Evolutionary conservation across 2,888 invertebrate species (phyloP).

Genomic region (Apamea epomidion): DNA sequence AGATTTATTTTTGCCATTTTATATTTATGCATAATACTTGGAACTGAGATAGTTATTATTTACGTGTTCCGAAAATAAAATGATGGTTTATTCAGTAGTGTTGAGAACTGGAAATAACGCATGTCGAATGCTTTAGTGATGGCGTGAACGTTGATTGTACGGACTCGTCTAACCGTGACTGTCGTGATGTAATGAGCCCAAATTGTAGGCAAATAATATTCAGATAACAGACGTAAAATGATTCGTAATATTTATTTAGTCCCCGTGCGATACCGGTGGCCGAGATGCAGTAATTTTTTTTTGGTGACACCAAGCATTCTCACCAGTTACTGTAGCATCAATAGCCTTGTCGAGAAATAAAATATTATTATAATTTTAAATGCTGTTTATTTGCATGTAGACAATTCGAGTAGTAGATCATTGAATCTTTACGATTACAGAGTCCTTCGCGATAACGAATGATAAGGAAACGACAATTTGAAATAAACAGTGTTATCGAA

Average conservation of each 20-base stretch:
- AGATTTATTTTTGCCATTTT: conserved; percentile 31
- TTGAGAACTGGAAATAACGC: conserved; percentile 44
- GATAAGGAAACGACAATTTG: conserved; percentile 75
- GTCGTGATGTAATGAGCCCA: conserved; percentile 15
- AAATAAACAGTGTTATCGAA: conserved; percentile 76
- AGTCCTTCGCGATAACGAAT: conserved; percentile 77
- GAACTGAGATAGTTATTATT: conserved; percentile 21
- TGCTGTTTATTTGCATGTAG: conserved; percentile 75
- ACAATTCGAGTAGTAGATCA: conserved; percentile 74
- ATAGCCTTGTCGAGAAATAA: background rate
- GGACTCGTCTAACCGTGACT: conserved; percentile 40
- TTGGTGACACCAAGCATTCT: background rate
- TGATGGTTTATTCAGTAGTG: conserved; percentile 28
- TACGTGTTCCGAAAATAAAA: conserved; percentile 23
- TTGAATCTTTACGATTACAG: conserved; percentile 76
- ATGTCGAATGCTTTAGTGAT: conserved; percentile 48
- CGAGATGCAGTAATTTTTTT: conserved; percentile 14
- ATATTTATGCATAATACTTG: conserved; percentile 19
- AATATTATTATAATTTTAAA: conserved; percentile 15
- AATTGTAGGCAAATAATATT: conserved; percentile 37
- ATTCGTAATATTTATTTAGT: conserved; percentile 39
- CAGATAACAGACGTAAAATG: conserved; percentile 38
- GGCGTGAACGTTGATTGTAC: conserved; percentile 41
- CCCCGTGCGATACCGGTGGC: conserved; percentile 11
- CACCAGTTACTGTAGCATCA: background rate